Evolutionary conservation across 1,140 invertebrate species (phyloP), one percentile per base, ranked within the genome.

Genomic region (Rhizoglyphus robini): DNA sequence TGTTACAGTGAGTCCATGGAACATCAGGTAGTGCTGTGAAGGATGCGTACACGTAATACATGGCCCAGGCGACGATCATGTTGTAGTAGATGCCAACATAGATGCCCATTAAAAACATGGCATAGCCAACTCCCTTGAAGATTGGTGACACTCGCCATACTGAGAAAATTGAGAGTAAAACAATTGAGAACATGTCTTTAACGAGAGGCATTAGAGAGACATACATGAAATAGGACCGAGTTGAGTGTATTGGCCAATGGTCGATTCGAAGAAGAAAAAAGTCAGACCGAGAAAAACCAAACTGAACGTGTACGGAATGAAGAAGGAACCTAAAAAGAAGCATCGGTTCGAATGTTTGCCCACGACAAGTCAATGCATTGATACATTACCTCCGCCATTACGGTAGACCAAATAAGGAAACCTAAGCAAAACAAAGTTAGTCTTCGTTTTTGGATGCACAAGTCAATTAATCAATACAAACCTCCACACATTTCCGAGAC

Each of bases 141-240:
- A 82, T 75, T 2, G 81, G 82, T 61, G 77, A 77, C 47, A 83
- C 77, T 71, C 79, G 81, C 79, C 82, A 83, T 58, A 82, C 77
- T 4, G 73, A 23, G 11, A 31, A 59, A n/a, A n/a, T n/a, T n/a
- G n/a, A n/a, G n/a, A n/a, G n/a, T n/a, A n/a, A n/a, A n/a, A n/a
- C n/a, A n/a, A n/a, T n/a, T 1, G 11, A 59, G n/a, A 51, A 51
- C 13, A 51, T 8, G 23, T 1, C 23, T 41, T 20, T n/a, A 41
- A 31, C n/a, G n/a, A n/a, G n/a, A 25, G 4, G 27, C 2, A 30
- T 18, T 61, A 11, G 15, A 41, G 23, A 2, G 15, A 49, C 36
- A 11, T 41, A 41, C 36, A 41, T 41, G 8, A 11, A 11, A 54
- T 54, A 8, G 69, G 69, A 0, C 69, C 69, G 29, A 69, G 60